Evolutionary conservation across 2,113 vertebrate species (phyloP), one percentile per base, ranked within the genome.

Genomic region (Chaetodon auriga): DNA sequence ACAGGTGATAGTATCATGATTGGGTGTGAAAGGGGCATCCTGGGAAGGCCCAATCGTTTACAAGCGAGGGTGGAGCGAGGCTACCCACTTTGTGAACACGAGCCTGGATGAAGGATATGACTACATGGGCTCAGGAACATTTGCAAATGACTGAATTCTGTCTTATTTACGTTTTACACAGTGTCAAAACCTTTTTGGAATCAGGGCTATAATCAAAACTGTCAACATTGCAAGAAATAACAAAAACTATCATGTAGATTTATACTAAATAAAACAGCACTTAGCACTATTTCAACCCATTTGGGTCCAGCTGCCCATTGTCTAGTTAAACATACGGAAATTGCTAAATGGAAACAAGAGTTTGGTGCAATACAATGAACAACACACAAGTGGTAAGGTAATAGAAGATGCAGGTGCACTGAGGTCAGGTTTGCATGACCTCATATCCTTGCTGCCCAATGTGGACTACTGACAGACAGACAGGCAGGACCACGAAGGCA

Each of bases 321-420:
- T 74, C 65, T 30, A 48, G 46, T 58, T 49, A 13, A 66, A 78
- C 45, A 60, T 41, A 2, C 69, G 62, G 61, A 83, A 69, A 81
- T 21, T 68, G 25, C 36, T 36, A 14, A 13, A 78, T 38, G 0
- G n/a, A 73, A 79, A 72, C 16, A 38, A 81, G n/a, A 81, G 75
- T 74, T 84, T 57, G 16, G 58, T 60, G 54, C 23, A 78, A 80
- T 0, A 86, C 89, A 91, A 91, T 83, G 82, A 74, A 60, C 70
- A 77, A 72, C 85, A 87, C 86, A 85, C 68, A 71, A 64, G 55
- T 68, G 45, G 80, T 12, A 76, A 69, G 84, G 79, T 87, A 90
- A 93, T 72, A 88, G 81, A 91, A 81, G 86, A 80, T 61, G 89
- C 92, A 90, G 90, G 91, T 93, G 90, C 90, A 90, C 88, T 60